Conservation (phyloP, 2,797 vertebrate species). For the Schizopygopsis pylzovi region DNA sequence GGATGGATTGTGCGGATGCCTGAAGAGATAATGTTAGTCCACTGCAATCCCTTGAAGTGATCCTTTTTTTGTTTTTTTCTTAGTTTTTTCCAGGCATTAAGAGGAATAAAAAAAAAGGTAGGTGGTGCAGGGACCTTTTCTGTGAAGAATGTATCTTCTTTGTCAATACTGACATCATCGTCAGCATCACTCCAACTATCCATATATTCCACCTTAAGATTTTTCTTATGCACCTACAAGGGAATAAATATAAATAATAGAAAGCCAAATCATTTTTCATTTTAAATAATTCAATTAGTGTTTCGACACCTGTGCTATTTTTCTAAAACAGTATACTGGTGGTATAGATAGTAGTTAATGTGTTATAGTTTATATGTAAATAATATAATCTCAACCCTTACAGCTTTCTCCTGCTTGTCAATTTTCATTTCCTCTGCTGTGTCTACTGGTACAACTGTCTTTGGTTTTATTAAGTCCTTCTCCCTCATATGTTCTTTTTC, state of each 20-base stretch:
- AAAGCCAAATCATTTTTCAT: not conserved
- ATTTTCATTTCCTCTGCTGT: no score
- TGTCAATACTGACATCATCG: not conserved
- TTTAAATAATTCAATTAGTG: not conserved
- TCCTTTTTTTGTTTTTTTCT: not conserved
- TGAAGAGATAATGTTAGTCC: not conserved
- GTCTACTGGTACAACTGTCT: no score
- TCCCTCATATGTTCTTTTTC: not conserved
- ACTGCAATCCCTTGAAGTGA: slow-evolving; percentile 5
- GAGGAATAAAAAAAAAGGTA: not conserved
- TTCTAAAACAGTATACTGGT: not conserved
- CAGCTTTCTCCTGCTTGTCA: no score
- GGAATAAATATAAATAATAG: not conserved
- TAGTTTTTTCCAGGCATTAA: not conserved
- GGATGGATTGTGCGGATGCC: not conserved
- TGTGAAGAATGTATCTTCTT: not conserved
- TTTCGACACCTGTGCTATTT: not conserved
- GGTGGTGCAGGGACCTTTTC: not conserved
- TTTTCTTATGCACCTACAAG: not conserved
- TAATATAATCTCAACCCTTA: no score
- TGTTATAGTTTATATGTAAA: no score
- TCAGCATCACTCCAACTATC: not conserved
- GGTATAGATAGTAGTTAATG: not conserved
- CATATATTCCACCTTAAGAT: not conserved
- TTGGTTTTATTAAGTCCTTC: not conserved